Conservation (phyloP, 1,140 invertebrate genomes). For the Oscheius sp. region DNA sequence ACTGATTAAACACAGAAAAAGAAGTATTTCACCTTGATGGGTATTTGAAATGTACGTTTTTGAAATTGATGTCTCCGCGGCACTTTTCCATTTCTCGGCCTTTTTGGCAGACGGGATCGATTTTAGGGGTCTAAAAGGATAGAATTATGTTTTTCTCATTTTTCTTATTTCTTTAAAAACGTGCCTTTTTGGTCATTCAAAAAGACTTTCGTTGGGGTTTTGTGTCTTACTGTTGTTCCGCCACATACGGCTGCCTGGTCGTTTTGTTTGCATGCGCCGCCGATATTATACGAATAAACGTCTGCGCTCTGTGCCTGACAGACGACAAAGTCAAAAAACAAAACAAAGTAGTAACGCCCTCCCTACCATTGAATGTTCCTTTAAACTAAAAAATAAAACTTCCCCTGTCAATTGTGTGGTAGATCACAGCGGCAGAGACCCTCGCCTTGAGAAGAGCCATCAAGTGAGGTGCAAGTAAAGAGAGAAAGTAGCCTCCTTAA, state of each 20-base stretch:
- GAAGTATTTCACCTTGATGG: conserved; percentile 35
- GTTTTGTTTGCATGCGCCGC: too few relatives aligned
- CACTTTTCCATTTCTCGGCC: neutral
- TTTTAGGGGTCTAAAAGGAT: neutral
- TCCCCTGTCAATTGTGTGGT: conserved; percentile 26
- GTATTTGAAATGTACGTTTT: conserved; percentile 10
- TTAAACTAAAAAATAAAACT: neutral
- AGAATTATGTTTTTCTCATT: too few relatives aligned
- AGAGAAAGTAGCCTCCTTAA: conserved; percentile 48
- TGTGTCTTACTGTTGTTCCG: too few relatives aligned
- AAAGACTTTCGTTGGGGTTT: too few relatives aligned
- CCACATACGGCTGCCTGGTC: too few relatives aligned
- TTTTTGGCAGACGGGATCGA: neutral
- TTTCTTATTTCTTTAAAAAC: too few relatives aligned
- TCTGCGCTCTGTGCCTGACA: too few relatives aligned
- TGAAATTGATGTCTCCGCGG: neutral
- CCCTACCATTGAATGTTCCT: neutral
- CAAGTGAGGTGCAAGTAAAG: conserved; percentile 13
- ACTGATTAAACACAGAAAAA: neutral
- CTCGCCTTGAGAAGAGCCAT: conserved; percentile 6
- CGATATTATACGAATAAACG: too few relatives aligned
- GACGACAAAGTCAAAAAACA: too few relatives aligned
- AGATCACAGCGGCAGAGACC: conserved; percentile 21
- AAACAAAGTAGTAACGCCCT: too few relatives aligned
- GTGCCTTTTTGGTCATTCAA: too few relatives aligned